Conservation (phyloP, 2,888 invertebrate genomes). For the Metalampra italica region DNA sequence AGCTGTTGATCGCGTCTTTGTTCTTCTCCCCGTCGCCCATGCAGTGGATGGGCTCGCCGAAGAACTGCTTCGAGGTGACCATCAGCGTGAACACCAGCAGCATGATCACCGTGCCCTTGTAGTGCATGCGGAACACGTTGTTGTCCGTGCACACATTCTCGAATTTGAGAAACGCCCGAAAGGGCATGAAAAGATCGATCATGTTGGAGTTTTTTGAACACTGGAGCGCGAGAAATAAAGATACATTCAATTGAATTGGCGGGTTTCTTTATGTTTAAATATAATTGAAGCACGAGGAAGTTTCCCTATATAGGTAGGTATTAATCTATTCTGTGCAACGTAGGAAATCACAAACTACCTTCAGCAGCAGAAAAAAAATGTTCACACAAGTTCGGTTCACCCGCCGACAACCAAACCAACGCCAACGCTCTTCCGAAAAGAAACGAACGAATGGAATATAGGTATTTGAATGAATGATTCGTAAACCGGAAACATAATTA, state of each 20-base stretch:
- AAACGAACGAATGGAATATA: background rate
- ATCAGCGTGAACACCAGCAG: conserved; percentile 85
- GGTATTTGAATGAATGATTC: background rate
- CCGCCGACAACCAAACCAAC: background rate
- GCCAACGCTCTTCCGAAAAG: background rate
- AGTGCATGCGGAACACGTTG: conserved; percentile 86
- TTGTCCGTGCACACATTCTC: conserved; percentile 86
- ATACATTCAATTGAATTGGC: background rate
- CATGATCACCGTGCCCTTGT: conserved; percentile 84
- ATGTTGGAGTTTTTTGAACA: conserved; percentile 42
- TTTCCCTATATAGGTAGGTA: too few species aligned
- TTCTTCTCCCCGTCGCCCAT: conserved; percentile 69
- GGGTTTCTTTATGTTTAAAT: too few species aligned
- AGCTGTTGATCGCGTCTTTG: conserved; percentile 83
- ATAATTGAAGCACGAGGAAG: too few species aligned
- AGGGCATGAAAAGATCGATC: conserved; percentile 83
- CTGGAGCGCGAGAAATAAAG: background rate
- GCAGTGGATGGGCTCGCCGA: conserved; percentile 91
- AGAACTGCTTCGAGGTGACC: conserved; percentile 89
- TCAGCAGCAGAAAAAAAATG: too few species aligned
- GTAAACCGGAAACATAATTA: background rate
- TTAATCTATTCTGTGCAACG: too few species aligned
- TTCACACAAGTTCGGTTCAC: background rate
- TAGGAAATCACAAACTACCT: too few species aligned
- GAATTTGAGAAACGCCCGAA: conserved; percentile 82